Base-by-base conservation (phyloP, 2,888 invertebrate genomes). In the Eristalinus sepulchralis region DNA sequence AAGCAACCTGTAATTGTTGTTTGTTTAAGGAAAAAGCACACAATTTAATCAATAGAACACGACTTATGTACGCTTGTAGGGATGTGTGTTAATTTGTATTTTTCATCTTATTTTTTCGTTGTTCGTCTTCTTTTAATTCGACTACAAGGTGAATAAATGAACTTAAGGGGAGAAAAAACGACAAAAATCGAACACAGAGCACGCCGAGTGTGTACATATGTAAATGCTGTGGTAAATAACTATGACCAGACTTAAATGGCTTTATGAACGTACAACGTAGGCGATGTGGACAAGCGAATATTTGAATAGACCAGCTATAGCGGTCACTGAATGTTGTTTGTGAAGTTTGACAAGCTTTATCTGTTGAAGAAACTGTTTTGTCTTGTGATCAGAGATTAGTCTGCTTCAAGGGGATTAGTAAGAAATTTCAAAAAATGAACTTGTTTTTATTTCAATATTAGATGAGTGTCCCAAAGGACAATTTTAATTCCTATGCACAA, bases 21-120 rank as follows among this genome's bases (percentile, higher is more conserved):
- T 86, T 86, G 78, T 86, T 83, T 79, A 86, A 82, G 67, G 75
- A 86, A 86, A 86, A 83, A 86, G 63, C 79, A 79, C 78, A 79
- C 53, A 83, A 67, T 79, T 86, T 86, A 86, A 86, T 86, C 83
- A 75, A 86, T 75, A 78, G 71, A 86, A 83, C 86, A 86, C 86
- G 86, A 86, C 47, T 47, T 47, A 47, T 47, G 47, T 47, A 47
- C 17, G 47, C n/a, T 17, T 47, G 47, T 47, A 75, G 55, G 75
- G 62, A 67, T 67, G 53, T 47, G 55, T 64, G 33, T 53, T 31
- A 67, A 64, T 70, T 83, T 22, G 71, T 68, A 39, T 39, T 39
- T 39, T n/a, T 39, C n/a, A 2, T 39, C n/a, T 39, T 39, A 13
- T 20, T 53, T 53, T n/a, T 53, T 13, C 24, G 22, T 57, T 57